These are phyloP conservation scores for Lottia gigantea DNA, from an alignment of 2,888 invertebrate genomes.

Conservation along the genomic window DNA sequence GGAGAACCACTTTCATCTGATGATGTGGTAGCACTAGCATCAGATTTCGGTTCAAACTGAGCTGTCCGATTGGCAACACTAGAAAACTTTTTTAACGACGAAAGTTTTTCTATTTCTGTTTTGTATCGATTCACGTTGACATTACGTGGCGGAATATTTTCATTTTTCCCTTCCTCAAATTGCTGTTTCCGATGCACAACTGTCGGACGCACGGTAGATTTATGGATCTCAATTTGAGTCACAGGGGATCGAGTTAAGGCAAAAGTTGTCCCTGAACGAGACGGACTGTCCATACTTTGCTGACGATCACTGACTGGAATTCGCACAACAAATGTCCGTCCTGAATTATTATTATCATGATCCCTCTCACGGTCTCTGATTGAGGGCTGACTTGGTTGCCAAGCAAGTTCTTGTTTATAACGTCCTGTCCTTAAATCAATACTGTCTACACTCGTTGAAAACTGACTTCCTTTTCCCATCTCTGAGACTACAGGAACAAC, in stretches of 20 bases:
- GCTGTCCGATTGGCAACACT: slow-evolving; percentile 63
- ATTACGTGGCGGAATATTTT: slow-evolving; percentile 31
- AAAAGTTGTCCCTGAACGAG: slow-evolving; percentile 50
- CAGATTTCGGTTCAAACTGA: slow-evolving; percentile 57
- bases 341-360: slow-evolving; percentile 11
- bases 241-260: slow-evolving; percentile 53
- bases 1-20: slow-evolving; percentile 21
- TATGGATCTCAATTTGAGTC: slow-evolving; percentile 48
- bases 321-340: slow-evolving; percentile 31
- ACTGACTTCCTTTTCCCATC: slow-evolving; percentile 32
- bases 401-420: slow-evolving; percentile 24
- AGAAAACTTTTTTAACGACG: slow-evolving; percentile 69
- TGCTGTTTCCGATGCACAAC: slow-evolving; percentile 57
- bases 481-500: slow-evolving; percentile 52
- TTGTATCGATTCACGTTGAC: slow-evolving; percentile 44
- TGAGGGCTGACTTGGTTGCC: slow-evolving; percentile 17
- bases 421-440: slow-evolving; percentile 40
- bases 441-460: slow-evolving; percentile 47
- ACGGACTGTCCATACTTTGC: not conserved
- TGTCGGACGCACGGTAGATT: slow-evolving; percentile 36
- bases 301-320: slow-evolving; percentile 29
- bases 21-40: slow-evolving; percentile 16
- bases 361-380: slow-evolving; percentile 5
- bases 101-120: slow-evolving; percentile 58
- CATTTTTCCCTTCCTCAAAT: slow-evolving; percentile 51